These are phyloP conservation scores for Myotis planiceps DNA, from an alignment of 2,797 vertebrate genomes.

Conservation along the genomic window DNA sequence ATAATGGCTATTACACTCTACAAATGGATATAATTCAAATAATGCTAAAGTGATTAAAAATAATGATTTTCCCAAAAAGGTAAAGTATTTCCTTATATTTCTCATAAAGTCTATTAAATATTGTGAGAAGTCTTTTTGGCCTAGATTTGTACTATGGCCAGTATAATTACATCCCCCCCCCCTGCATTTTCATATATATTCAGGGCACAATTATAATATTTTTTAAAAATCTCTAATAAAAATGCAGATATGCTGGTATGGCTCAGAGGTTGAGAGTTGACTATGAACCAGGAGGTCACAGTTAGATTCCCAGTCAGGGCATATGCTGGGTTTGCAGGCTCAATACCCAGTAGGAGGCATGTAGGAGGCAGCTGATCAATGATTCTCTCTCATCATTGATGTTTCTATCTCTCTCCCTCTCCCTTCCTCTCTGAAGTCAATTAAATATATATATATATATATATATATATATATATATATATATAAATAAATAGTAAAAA, in stretches of 20 bases:
- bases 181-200: constrained; percentile 8
- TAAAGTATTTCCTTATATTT: neutral
- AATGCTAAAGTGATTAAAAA: neutral
- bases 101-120: neutral
- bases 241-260: neutral
- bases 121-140: neutral
- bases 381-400: no score
- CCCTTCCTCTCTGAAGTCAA: no score
- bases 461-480: no score
- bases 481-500: neutral
- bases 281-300: no score
- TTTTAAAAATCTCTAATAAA: constrained; percentile 42
- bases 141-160: neutral
- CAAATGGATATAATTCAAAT: neutral
- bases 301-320: no score
- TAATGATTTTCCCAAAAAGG: neutral
- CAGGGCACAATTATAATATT: neutral
- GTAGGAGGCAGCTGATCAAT: no score
- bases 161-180: neutral
- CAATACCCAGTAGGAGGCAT: no score
- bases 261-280: no score
- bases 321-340: no score
- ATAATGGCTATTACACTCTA: neutral
- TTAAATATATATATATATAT: no score
- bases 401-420: no score